Base-by-base conservation (phyloP, 2,113 vertebrate species). In the Ameiurus melas region DNA sequence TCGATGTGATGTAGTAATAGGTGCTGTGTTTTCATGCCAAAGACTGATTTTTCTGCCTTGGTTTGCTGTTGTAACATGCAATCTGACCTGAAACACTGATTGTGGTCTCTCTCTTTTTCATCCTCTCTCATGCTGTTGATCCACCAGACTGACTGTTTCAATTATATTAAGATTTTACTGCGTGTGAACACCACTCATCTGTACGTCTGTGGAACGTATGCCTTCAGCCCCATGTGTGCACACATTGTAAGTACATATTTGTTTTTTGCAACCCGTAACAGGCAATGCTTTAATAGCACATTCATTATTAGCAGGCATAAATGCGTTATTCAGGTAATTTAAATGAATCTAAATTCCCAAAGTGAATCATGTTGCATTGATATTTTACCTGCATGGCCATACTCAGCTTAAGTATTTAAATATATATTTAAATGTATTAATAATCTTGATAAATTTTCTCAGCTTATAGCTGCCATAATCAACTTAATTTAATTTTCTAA, bases 131-230 rank as follows among this genome's bases (percentile, higher is more conserved):
- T 81, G 27, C 30, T 81, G 22, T 30, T 66, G 39, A 60, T 58
- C 13, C 19, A 57, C 39, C 93, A 99, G 98, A 97, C 95, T 0
- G 98, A 99, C 92, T 99, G 98, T 92, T 97, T 99, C 94, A 99
- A 99, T 95, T 99, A 99, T 93, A 94, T 99, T 94, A 99, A 99
- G 95, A 97, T 99, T 92, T 95, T 99, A 83, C 94, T 99, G 60
- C 96, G 88, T 0, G 89, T 98, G 88, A 99, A 99, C 93, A 94
- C 93, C 93, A 99, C 95, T 89, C 97, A 98, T 90, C 95, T 99
- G 78, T 97, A 98, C 20, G 95, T 97, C 82, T 99, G 98, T 4
- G 98, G 98, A 77, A 99, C 98, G 0, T 97, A 96, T 0, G 97
- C 98, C 93, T 99, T 99, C 95, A 99, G 98, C 93, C 98, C 98